Conservation (phyloP, 2,113 vertebrate genomes). For the Gobiocypris rarus region DNA sequence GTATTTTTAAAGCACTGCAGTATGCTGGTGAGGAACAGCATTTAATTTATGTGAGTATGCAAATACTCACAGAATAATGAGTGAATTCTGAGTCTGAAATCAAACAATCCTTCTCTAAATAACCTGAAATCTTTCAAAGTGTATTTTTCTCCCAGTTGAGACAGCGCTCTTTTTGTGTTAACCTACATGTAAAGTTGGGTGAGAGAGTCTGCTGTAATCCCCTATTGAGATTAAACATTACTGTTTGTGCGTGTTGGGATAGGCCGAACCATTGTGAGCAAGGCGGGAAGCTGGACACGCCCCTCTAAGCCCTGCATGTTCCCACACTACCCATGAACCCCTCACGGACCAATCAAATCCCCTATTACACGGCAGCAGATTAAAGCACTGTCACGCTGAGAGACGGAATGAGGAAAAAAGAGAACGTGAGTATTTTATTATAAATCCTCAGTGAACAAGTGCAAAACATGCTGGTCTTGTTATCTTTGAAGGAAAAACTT, state of each 20-base stretch:
- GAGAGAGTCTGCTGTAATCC: slow-evolving; percentile 42
- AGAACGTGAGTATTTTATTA: background rate
- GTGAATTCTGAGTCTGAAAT: no score
- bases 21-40: no score
- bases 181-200: slow-evolving; percentile 9
- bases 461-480: background rate
- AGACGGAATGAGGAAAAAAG: background rate
- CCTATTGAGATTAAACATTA: slow-evolving; percentile 52
- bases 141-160: background rate
- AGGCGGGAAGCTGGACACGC: background rate
- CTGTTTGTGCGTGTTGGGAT: background rate
- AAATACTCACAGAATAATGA: no score
- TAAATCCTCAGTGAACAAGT: background rate
- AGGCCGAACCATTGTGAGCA: slow-evolving; percentile 5
- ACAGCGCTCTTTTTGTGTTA: slow-evolving; percentile 1
- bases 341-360: background rate
- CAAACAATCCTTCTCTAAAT: background rate
- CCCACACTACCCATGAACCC: background rate
- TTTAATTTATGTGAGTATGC: no score
- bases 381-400: background rate
- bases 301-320: background rate
- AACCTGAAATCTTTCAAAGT: background rate
- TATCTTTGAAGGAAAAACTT: background rate
- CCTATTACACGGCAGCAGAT: background rate
- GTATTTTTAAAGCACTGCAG: no score